These are phyloP conservation scores for Nowickia ferox DNA, from an alignment of 2,888 invertebrate species.

Conservation along the genomic window DNA sequence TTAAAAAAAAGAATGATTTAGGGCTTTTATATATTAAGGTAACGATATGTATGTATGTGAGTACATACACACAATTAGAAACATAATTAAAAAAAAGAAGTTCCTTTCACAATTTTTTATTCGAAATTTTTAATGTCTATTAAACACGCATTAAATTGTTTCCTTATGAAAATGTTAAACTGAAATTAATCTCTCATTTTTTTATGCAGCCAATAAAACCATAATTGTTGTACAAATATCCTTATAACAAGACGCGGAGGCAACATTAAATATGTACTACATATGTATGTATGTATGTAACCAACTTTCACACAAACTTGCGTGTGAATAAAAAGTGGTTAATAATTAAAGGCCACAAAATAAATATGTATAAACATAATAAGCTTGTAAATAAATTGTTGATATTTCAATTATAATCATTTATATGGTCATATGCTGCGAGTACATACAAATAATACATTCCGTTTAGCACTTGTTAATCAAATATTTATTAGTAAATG, in stretches of 20 bases:
- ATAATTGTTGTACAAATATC: conserved; percentile 43
- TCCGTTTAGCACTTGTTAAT: conserved; percentile 62
- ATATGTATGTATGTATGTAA: neutral
- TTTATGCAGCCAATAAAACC: conserved; percentile 62
- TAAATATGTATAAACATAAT: conserved; percentile 30
- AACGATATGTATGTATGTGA: neutral
- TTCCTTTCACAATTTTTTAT: conserved; percentile 4
- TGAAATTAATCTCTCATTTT: conserved; percentile 77
- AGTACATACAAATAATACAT: conserved; percentile 12
- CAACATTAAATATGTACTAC: neutral
- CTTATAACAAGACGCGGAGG: conserved; percentile 32
- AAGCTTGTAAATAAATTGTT: conserved; percentile 50
- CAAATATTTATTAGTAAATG: conserved; percentile 44
- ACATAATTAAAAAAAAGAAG: conserved; percentile 28
- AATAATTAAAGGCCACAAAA: conserved; percentile 61
- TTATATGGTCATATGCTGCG: conserved; percentile 27
- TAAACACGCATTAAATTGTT: conserved; percentile 69
- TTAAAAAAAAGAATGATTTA: too few relatives aligned
- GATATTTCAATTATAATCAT: conserved; percentile 48
- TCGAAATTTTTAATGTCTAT: conserved; percentile 48
- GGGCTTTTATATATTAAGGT: too few relatives aligned
- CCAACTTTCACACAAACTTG: conserved; percentile 53
- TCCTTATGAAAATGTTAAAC: conserved; percentile 76
- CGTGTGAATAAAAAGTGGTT: conserved; percentile 69
- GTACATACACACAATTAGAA: conserved; percentile 43